Evolutionary conservation across 1,140 invertebrate genomes (phyloP).

Genomic region (Drosophila suzukii): DNA sequence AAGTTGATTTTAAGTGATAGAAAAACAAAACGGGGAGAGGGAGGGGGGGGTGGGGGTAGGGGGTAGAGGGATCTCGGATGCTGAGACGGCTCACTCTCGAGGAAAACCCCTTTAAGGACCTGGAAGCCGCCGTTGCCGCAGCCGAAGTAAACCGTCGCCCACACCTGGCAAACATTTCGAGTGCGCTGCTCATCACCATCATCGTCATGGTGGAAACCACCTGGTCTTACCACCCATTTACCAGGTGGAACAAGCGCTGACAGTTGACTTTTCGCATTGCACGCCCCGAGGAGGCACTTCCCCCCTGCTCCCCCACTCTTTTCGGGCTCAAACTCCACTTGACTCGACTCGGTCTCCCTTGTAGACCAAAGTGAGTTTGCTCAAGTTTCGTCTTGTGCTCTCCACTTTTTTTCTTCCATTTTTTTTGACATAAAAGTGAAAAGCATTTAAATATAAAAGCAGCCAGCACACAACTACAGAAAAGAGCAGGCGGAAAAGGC

Average conservation of each 20-base stretch:
- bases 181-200: slow-evolving; percentile 65
- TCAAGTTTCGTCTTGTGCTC: slow-evolving; percentile 64
- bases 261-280: slow-evolving; percentile 64
- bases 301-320: slow-evolving; percentile 19
- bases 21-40: slow-evolving; percentile 57
- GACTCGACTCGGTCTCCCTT: slow-evolving; percentile 53
- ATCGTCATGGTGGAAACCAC: slow-evolving; percentile 49
- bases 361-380: slow-evolving; percentile 71
- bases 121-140: slow-evolving; percentile 19
- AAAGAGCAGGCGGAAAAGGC: slow-evolving; percentile 42
- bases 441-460: slow-evolving; percentile 83
- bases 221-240: neutral
- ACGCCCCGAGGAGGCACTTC: slow-evolving; percentile 22
- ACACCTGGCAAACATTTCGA: slow-evolving; percentile 61
- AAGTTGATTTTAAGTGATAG: slow-evolving; percentile 83
- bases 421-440: slow-evolving; percentile 77
- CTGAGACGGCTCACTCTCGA: slow-evolving; percentile 33
- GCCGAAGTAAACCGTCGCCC: slow-evolving; percentile 28
- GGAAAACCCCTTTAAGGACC: slow-evolving; percentile 50
- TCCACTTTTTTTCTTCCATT: slow-evolving; percentile 9
- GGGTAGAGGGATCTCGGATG: slow-evolving; percentile 5
- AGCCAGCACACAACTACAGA: slow-evolving; percentile 45
- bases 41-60: neutral
- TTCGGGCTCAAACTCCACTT: slow-evolving; percentile 66
- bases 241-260: slow-evolving; percentile 61